These are phyloP conservation scores for Hydrozoanthus tunicans DNA, from an alignment of 64 coral and sea anemone species.

Conservation along the genomic window DNA sequence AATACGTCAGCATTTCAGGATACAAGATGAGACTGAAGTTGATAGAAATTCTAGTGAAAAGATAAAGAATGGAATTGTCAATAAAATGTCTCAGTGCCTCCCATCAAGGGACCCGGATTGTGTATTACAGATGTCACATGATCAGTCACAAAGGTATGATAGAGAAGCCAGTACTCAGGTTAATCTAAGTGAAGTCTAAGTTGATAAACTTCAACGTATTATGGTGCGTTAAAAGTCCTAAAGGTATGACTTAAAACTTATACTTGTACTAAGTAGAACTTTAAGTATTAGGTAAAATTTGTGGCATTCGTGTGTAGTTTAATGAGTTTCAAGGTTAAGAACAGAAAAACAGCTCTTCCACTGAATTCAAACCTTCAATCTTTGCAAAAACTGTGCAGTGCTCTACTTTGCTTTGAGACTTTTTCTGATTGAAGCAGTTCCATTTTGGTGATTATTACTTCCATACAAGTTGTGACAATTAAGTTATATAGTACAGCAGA, in stretches of 20 bases:
- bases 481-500: too few relatives aligned
- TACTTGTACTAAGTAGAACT: neutral
- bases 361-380: too few relatives aligned
- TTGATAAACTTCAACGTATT: neutral
- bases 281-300: too few relatives aligned
- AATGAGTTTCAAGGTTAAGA: too few relatives aligned
- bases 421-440: too few relatives aligned
- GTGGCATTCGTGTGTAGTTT: too few relatives aligned
- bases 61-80: neutral
- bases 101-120: neutral
- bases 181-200: neutral
- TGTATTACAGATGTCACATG: constrained; percentile 33
- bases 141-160: constrained; percentile 9
- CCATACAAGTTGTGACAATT: too few relatives aligned
- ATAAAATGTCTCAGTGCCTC: neutral
- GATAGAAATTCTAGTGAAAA: neutral
- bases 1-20: neutral
- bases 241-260: neutral
- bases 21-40: neutral
- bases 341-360: too few relatives aligned
- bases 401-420: too few relatives aligned
- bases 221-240: neutral
- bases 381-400: too few relatives aligned
- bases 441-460: too few relatives aligned
- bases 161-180: neutral